Percentiles rank a stretch among this genome's conserved stretches.
These are phyloP conservation scores for Tonatia bakeri DNA, from an alignment of 2,113 vertebrate genomes.

Conservation along the genomic window DNA sequence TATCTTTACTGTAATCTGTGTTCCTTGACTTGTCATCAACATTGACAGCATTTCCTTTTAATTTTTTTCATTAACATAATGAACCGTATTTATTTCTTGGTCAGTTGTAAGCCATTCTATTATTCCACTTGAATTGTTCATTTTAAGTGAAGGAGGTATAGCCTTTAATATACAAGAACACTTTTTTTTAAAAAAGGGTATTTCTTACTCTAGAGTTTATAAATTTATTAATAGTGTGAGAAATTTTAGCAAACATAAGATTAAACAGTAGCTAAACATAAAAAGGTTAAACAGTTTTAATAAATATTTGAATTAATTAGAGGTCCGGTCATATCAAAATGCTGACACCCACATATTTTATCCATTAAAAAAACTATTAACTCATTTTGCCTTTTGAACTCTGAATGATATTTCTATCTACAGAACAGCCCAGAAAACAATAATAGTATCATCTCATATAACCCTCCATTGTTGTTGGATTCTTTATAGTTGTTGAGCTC, in stretches of 20 bases:
- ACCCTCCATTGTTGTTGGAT: not conserved
- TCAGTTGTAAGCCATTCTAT: constrained; percentile 54
- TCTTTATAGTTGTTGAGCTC: constrained; percentile 36
- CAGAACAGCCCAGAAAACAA: not conserved
- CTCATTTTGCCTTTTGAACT: constrained; percentile 41
- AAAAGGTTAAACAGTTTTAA: not conserved
- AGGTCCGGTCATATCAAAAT: not conserved
- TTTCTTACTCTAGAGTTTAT: constrained; percentile 13
- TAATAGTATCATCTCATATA: constrained; percentile 5
- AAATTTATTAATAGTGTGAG: not conserved
- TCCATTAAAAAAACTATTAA: not conserved
- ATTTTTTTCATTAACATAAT: constrained; percentile 54
- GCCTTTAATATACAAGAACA: constrained; percentile 30
- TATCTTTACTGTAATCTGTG: constrained; percentile 53
- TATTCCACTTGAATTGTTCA: constrained; percentile 51
- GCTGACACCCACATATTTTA: not conserved
- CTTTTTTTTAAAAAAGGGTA: not conserved
- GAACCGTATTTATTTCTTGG: constrained; percentile 44
- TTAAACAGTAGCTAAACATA: not conserved
- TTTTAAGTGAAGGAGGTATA: constrained; percentile 58
- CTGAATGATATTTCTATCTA: constrained; percentile 11
- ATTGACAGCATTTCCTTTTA: constrained; percentile 45
- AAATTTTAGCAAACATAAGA: not conserved
- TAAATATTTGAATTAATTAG: constrained; percentile 28
- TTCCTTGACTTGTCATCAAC: constrained; percentile 56